phyloP scores from a whole-genome alignment of 1,140 invertebrate genomes.

The Platorchestia sp. region DNA sequence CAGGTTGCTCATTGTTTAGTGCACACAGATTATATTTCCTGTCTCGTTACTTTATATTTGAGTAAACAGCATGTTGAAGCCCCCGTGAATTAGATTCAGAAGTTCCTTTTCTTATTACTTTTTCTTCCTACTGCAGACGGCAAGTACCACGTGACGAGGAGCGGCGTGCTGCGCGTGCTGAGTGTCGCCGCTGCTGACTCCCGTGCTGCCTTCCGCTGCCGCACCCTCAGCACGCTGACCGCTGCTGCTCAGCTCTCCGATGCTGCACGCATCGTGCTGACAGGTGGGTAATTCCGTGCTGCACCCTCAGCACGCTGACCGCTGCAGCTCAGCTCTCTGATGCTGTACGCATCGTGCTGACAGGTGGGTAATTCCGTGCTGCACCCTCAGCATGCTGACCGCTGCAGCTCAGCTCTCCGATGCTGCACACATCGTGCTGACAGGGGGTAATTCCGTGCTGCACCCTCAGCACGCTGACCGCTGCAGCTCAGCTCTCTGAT shows the following conservation, averaged over 20 bases:
- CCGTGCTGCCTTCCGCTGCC: slow-evolving; percentile 50
- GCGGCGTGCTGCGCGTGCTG: slow-evolving; percentile 50
- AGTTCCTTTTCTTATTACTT: not conserved
- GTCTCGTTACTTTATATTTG: not conserved
- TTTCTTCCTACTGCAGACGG: not conserved
- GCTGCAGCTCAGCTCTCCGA: not conserved
- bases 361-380: not conserved
- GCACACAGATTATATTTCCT: no score
- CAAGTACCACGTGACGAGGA: slow-evolving; percentile 37
- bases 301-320: not conserved
- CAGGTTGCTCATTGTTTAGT: no score
- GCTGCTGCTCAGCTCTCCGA: slow-evolving; percentile 39
- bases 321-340: no score
- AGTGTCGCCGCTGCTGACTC: slow-evolving; percentile 32
- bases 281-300: not conserved
- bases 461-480: no score
- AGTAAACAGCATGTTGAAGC: no score
- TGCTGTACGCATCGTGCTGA: no score
- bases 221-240: slow-evolving; percentile 38
- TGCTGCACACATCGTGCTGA: not conserved
- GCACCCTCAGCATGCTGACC: not conserved
- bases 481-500: no score
- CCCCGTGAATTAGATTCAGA: not conserved
- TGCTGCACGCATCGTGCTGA: slow-evolving; percentile 46
- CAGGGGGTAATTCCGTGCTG: no score